Percentiles rank a stretch among this genome's conserved stretches.
Conservation (phyloP, 1,140 invertebrate genomes). For the Parasteatoda tepidariorum region DNA sequence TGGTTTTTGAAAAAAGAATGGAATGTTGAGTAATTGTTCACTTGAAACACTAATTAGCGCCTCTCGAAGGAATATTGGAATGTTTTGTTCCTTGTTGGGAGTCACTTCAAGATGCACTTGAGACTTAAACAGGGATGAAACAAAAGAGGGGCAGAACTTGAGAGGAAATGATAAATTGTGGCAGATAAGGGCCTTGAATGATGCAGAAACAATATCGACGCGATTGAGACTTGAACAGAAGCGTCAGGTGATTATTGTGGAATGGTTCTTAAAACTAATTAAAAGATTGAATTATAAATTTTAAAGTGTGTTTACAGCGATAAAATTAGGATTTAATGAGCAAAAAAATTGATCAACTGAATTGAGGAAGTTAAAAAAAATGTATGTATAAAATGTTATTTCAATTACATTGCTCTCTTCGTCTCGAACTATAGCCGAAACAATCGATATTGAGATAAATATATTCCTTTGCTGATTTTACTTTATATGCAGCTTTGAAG, state of each 20-base stretch:
- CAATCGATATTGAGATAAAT: no score
- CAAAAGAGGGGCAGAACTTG: background rate
- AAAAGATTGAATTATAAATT: no score
- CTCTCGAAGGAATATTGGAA: background rate
- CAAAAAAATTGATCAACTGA: no score
- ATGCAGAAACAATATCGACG: slow-evolving; percentile 16
- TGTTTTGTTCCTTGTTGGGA: background rate
- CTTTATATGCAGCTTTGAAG: no score
- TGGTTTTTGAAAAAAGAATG: background rate
- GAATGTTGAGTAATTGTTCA: slow-evolving; percentile 37
- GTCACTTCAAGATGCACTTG: slow-evolving; percentile 14
- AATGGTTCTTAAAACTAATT: no score
- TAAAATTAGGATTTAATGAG: no score
- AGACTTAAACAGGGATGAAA: background rate
- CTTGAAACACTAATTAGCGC: slow-evolving; percentile 37
- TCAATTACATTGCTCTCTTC: no score
- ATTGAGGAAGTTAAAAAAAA: no score
- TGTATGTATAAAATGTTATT: no score
- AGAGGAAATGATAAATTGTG: background rate
- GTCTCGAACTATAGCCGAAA: no score
- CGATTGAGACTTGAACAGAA: background rate
- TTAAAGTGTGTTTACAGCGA: no score
- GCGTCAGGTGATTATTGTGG: background rate
- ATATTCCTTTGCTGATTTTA: no score
- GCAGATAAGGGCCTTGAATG: slow-evolving; percentile 14